Conservation (phyloP, 2,113 vertebrate species). For the Tauraco erythrolophus region DNA sequence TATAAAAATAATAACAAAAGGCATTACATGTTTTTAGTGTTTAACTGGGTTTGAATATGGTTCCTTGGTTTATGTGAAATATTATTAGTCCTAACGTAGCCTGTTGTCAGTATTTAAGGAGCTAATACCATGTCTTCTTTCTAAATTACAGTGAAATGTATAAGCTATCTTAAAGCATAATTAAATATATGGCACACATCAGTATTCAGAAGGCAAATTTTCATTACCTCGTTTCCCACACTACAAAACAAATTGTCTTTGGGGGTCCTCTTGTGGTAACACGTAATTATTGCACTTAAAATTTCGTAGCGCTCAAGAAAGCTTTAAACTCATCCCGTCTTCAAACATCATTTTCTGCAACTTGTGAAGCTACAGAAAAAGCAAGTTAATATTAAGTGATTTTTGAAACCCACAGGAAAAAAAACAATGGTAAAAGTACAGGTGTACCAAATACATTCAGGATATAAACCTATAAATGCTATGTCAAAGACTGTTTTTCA, state of each 20-base stretch:
- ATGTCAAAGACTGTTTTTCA: background rate
- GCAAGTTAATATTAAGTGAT: fast-evolving
- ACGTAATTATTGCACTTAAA: conserved; percentile 35
- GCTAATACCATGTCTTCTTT: background rate
- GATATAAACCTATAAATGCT: background rate
- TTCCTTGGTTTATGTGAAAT: background rate
- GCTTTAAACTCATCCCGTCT: background rate
- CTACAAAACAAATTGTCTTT: conserved; percentile 59
- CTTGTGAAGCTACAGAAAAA: background rate
- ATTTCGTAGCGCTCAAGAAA: background rate
- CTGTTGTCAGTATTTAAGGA: background rate
- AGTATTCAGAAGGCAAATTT: background rate
- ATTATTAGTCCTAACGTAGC: background rate
- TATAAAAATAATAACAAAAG: background rate
- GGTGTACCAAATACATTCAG: background rate
- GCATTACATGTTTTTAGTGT: background rate
- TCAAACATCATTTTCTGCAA: background rate
- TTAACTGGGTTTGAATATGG: background rate
- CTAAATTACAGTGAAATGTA: background rate
- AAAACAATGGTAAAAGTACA: background rate
- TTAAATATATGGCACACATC: background rate
- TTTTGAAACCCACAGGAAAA: background rate
- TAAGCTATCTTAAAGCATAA: background rate
- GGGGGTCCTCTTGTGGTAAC: conserved; percentile 74
- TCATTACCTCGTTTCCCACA: background rate